These are phyloP conservation scores for Laothoe populi DNA, from an alignment of 2,888 invertebrate species.

Conservation along the genomic window DNA sequence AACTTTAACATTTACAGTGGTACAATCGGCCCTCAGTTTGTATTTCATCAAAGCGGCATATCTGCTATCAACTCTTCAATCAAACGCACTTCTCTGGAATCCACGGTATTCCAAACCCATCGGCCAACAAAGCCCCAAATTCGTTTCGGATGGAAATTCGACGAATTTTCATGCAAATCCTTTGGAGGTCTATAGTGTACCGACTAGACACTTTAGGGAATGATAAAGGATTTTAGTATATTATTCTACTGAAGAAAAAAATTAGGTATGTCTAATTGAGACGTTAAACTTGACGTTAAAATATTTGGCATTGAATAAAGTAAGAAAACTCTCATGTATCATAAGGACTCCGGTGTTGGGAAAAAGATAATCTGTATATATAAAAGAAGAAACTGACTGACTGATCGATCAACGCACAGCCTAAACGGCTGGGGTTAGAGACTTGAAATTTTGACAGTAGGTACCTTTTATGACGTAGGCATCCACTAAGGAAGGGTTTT, in stretches of 20 bases:
- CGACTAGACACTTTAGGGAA: slow-evolving; percentile 30
- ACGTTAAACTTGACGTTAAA: too few relatives aligned
- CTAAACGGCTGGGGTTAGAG: too few relatives aligned
- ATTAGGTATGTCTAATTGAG: neutral
- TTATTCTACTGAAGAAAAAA: neutral
- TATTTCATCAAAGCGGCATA: neutral
- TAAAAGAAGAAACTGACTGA: too few relatives aligned
- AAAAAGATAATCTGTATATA: too few relatives aligned
- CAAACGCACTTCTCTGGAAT: neutral
- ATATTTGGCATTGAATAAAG: too few relatives aligned
- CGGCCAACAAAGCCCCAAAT: slow-evolving; percentile 40
- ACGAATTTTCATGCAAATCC: slow-evolving; percentile 51
- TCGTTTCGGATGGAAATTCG: slow-evolving; percentile 50
- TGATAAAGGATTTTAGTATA: neutral
- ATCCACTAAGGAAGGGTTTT: too few relatives aligned
- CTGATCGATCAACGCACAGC: too few relatives aligned
- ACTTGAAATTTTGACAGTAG: too few relatives aligned
- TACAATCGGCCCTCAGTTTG: neutral
- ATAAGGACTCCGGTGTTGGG: too few relatives aligned
- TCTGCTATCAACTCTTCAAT: slow-evolving; percentile 1
- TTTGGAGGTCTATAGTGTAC: slow-evolving; percentile 41
- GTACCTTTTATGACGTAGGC: too few relatives aligned
- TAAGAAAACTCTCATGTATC: too few relatives aligned
- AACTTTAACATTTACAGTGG: neutral
- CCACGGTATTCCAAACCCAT: slow-evolving; percentile 10